Conservation (phyloP, 1,140 invertebrate species). For the Physella acuta region DNA sequence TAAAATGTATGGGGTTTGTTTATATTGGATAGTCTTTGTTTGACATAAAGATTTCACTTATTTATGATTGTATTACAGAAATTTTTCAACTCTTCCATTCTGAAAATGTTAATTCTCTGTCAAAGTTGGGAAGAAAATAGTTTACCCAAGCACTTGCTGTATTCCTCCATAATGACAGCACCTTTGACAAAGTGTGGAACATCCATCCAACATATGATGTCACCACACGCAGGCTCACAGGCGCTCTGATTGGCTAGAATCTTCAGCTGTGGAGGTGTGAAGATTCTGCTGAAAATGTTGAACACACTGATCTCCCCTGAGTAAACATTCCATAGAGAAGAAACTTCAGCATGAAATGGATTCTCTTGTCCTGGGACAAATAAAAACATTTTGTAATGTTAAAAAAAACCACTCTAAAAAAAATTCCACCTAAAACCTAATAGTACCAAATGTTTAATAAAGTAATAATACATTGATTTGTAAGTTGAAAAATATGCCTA, state of each 20-base stretch:
- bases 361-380: constrained; percentile 21
- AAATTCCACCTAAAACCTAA: too few species aligned
- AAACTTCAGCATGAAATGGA: constrained; percentile 5
- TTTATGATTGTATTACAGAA: too few species aligned
- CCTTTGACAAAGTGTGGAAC: constrained; percentile 9
- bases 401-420: too few species aligned
- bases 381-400: too few species aligned
- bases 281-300: constrained; percentile 25
- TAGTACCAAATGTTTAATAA: too few species aligned
- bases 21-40: too few species aligned
- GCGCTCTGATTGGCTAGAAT: constrained; percentile 10
- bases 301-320: constrained; percentile 29
- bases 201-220: constrained; percentile 30
- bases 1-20: too few species aligned
- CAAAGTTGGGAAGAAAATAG: too few species aligned
- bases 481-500: too few species aligned
- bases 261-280: constrained; percentile 7
- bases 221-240: constrained; percentile 26
- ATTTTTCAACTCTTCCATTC: background rate
- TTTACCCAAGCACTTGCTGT: constrained; percentile 8
- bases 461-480: too few species aligned
- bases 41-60: too few species aligned
- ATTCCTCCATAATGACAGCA: constrained; percentile 3
- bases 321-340: constrained; percentile 3
- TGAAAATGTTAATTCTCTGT: background rate